A percentile compares a stretch with the other conserved stretches of the same genome.
These are phyloP conservation scores for Canis aureus DNA, from an alignment of 2,113 vertebrate species.

Conservation along the genomic window DNA sequence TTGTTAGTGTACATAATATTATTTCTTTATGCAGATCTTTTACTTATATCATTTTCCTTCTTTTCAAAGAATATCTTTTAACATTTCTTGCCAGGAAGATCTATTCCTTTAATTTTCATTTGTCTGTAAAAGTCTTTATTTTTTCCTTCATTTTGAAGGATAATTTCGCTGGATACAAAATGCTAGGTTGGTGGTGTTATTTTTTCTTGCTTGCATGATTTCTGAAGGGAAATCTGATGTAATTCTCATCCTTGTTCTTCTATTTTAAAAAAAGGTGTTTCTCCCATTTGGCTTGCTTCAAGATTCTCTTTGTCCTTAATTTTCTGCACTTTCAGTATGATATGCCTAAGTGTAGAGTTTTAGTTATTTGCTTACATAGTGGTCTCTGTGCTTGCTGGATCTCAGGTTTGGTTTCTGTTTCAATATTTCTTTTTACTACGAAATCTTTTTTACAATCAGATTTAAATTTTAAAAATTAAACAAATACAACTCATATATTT, in stretches of 20 bases:
- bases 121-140: background rate
- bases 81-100: background rate
- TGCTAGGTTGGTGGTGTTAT: conserved; percentile 1
- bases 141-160: conserved; percentile 6
- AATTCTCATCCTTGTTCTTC: background rate
- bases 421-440: conserved; percentile 22
- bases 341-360: background rate
- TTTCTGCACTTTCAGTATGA: background rate
- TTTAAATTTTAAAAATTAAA: conserved; percentile 42
- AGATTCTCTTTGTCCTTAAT: conserved; percentile 2
- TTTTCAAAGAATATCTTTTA: background rate
- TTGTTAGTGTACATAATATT: background rate
- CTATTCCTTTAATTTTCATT: background rate
- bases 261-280: background rate
- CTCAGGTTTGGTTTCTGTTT: background rate
- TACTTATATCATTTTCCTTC: background rate
- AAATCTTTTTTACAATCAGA: background rate
- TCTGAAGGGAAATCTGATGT: background rate
- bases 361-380: background rate
- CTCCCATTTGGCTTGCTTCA: background rate
- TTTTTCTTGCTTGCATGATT: background rate
- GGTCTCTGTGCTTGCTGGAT: background rate
- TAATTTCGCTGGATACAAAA: conserved; percentile 29
- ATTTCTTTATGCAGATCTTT: background rate
- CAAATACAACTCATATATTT: background rate